phyloP scores from a whole-genome alignment of 2,888 invertebrate species.

The Buathra laborator region DNA sequence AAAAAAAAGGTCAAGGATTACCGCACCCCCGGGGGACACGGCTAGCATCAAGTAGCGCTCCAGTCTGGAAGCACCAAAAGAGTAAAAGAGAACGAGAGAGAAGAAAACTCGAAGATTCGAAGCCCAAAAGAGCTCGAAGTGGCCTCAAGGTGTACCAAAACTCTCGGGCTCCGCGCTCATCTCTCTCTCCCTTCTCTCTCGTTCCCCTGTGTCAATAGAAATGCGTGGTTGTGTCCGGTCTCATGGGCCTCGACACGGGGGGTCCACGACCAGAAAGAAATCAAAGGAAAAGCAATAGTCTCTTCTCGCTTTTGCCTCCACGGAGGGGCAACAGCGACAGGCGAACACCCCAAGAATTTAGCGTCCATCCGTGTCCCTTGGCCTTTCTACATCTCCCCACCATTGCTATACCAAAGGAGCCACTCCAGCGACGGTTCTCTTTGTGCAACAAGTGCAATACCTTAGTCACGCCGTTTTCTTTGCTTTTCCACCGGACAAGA shows the following conservation, averaged over 20 bases:
- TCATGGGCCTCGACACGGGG: conserved; percentile 73
- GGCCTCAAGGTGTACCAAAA: conserved; percentile 24
- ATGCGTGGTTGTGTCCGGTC: conserved; percentile 75
- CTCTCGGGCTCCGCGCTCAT: no score
- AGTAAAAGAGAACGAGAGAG: conserved; percentile 30
- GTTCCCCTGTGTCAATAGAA: conserved; percentile 76
- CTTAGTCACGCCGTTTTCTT: conserved; percentile 68
- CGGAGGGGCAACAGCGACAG: conserved; percentile 41
- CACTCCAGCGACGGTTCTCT: conserved; percentile 58
- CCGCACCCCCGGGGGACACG: conserved; percentile 70
- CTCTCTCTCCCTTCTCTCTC: conserved; percentile 5
- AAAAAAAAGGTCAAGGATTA: conserved; percentile 78
- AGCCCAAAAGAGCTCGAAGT: conserved; percentile 64
- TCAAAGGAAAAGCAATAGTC: conserved; percentile 69
- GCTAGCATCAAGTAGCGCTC: conserved; percentile 43
- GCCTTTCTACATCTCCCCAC: conserved; percentile 31
- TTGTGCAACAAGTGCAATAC: conserved; percentile 76
- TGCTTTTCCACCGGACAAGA: conserved; percentile 57
- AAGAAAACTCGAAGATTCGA: conserved; percentile 73
- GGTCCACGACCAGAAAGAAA: conserved; percentile 73
- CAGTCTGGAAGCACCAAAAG: conserved; percentile 44
- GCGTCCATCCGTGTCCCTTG: conserved; percentile 57
- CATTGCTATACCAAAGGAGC: conserved; percentile 1
- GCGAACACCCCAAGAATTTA: conserved; percentile 71
- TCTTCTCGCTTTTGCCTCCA: conserved; percentile 23